A percentile compares a stretch with the other conserved stretches of the same genome.
Conservation (phyloP, 2,113 vertebrate species). For the Clarias macrocephalus region DNA sequence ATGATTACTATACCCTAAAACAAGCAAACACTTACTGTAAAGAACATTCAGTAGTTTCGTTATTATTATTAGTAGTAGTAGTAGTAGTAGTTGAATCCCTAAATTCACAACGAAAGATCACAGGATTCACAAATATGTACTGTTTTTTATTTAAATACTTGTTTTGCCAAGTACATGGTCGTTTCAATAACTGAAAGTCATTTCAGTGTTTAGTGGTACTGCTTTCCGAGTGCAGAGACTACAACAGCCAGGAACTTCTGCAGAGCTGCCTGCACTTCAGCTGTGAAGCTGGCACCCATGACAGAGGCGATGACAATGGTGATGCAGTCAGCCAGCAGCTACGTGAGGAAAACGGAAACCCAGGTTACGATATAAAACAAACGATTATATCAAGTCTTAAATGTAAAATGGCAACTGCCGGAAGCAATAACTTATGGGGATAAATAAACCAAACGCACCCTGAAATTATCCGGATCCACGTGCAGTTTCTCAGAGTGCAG, state of each 20-base stretch:
- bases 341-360: background rate
- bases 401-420: background rate
- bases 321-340: slow-evolving; percentile 55
- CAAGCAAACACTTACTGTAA: no score
- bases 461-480: slow-evolving; percentile 84
- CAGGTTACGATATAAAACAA: background rate
- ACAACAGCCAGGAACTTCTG: slow-evolving; percentile 54
- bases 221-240: slow-evolving; percentile 25
- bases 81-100: no score
- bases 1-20: no score
- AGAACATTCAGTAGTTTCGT: no score
- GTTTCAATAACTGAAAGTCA: background rate
- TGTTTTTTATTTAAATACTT: background rate
- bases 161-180: background rate
- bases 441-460: slow-evolving; percentile 58
- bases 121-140: background rate
- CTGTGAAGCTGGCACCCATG: slow-evolving; percentile 38
- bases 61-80: no score
- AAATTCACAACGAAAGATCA: background rate
- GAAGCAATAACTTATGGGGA: background rate
- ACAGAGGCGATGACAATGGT: slow-evolving; percentile 50
- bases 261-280: slow-evolving; percentile 48
- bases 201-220: slow-evolving; percentile 43
- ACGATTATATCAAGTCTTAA: background rate
- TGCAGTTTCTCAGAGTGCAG: slow-evolving; percentile 79